Evolutionary conservation across 92 coral and sea anemone genomes (phyloP).

Genomic region (Plumapathes pennacea): DNA sequence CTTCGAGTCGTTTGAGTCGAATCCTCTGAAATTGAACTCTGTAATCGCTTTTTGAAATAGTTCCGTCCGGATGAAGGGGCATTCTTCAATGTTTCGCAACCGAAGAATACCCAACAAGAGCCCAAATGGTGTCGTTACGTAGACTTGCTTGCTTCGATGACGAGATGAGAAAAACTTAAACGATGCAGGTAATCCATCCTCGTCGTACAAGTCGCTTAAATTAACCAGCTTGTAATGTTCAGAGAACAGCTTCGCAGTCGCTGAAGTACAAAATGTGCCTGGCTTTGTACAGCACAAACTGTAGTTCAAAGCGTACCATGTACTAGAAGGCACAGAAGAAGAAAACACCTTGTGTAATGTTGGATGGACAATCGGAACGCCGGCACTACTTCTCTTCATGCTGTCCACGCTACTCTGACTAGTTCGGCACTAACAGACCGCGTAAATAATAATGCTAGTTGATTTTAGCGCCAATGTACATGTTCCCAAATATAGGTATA

Average conservation of each 20-base stretch:
- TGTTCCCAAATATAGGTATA: too few species aligned
- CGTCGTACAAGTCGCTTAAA: conserved; percentile 2
- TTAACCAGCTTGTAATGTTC: conserved; percentile 3
- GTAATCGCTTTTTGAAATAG: conserved; percentile 2
- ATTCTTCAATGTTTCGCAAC: conserved; percentile 1
- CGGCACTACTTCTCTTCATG: conserved; percentile 8
- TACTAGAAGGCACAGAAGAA: not conserved
- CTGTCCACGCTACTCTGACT: too few species aligned
- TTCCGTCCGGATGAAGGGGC: conserved; percentile 8
- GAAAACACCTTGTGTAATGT: conserved; percentile 12
- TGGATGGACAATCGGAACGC: conserved; percentile 5
- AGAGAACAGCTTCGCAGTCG: conserved; percentile 8
- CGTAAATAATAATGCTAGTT: too few species aligned
- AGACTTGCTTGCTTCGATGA: conserved; percentile 7
- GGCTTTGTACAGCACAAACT: conserved; percentile 22
- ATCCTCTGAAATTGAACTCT: conserved; percentile 1
- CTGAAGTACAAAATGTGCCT: conserved; percentile 9
- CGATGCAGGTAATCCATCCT: conserved; percentile 7
- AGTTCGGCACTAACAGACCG: too few species aligned
- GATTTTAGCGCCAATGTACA: too few species aligned
- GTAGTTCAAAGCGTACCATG: conserved; percentile 8
- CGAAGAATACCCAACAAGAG: conserved; percentile 21
- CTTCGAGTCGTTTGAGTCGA: conserved; percentile 3
- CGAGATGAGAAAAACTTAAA: conserved; percentile 6
- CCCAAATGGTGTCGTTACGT: conserved; percentile 13